phyloP scores from a whole-genome alignment of 2,113 vertebrate genomes.

The Peromyscus maniculatus region DNA sequence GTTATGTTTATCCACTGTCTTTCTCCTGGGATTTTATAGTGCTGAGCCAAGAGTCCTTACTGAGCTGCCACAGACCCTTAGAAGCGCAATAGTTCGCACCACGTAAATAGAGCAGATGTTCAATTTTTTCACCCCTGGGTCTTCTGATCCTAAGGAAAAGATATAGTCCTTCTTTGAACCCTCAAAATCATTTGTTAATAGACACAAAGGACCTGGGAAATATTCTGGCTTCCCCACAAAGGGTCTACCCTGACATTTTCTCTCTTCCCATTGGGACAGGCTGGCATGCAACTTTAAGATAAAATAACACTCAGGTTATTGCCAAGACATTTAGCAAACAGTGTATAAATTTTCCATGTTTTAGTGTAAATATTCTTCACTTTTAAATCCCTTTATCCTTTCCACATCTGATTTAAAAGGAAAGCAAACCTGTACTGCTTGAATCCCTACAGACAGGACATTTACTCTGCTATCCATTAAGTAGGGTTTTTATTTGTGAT shows the following conservation, averaged over 20 bases:
- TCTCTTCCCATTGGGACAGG: conserved; percentile 48
- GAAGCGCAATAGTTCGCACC: not conserved
- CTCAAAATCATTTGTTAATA: not conserved
- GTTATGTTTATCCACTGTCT: conserved; percentile 51
- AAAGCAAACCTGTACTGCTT: not conserved
- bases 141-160: conserved; percentile 17
- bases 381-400: conserved; percentile 64
- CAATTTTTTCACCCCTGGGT: not conserved
- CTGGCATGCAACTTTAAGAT: conserved; percentile 53
- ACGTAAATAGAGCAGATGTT: not conserved
- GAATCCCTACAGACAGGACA: conserved; percentile 41
- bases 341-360: conserved; percentile 55
- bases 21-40: conserved; percentile 54
- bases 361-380: conserved; percentile 64
- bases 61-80: not conserved
- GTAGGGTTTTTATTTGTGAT: conserved; percentile 37
- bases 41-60: conserved; percentile 15
- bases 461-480: conserved; percentile 44
- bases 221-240: conserved; percentile 31
- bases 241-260: conserved; percentile 71
- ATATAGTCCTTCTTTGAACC: not conserved
- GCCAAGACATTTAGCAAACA: conserved; percentile 71
- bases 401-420: not conserved
- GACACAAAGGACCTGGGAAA: conserved; percentile 24
- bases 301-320: conserved; percentile 61